Percentiles rank a stretch among this genome's conserved stretches.
phyloP scores from a whole-genome alignment of 2,888 invertebrate genomes.

The Napeogenes inachia region DNA sequence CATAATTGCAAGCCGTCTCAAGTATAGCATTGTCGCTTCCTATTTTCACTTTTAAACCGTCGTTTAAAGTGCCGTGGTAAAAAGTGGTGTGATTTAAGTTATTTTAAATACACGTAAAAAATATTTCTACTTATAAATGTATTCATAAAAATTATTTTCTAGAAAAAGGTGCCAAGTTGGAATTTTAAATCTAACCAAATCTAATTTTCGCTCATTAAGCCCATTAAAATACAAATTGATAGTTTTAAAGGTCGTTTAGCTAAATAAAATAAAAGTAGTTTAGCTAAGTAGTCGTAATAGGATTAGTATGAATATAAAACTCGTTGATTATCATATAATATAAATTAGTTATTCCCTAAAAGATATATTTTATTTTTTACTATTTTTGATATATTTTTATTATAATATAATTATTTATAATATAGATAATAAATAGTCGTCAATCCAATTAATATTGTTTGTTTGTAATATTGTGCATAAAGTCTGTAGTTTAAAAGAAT shows the following conservation, averaged over 20 bases:
- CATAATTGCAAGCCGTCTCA: conserved; percentile 25
- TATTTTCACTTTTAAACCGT: conserved; percentile 18
- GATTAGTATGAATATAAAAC: background rate
- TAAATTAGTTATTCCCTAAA: too few relatives aligned
- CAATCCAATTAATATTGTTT: too few relatives aligned
- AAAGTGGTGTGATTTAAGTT: background rate
- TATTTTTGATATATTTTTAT: too few relatives aligned
- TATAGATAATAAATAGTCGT: too few relatives aligned
- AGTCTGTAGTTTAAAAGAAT: too few relatives aligned
- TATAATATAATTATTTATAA: too few relatives aligned
- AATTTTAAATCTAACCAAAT: background rate
- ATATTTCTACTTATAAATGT: too few relatives aligned
- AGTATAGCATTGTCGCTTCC: conserved; percentile 21
- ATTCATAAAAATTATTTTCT: too few relatives aligned
- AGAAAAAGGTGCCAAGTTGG: too few relatives aligned
- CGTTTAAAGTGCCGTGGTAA: conserved; percentile 4
- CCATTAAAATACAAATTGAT: background rate
- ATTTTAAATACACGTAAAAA: background rate
- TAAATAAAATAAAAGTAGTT: conserved; percentile 2
- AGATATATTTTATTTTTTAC: too few relatives aligned
- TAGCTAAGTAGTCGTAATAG: background rate
- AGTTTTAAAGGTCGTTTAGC: conserved; percentile 1
- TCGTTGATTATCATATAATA: background rate
- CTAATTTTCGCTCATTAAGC: background rate
- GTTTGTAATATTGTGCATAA: too few relatives aligned